phyloP scores from a whole-genome alignment of 2,797 vertebrate species.

The Lepidocolaptes lacrymiger region DNA sequence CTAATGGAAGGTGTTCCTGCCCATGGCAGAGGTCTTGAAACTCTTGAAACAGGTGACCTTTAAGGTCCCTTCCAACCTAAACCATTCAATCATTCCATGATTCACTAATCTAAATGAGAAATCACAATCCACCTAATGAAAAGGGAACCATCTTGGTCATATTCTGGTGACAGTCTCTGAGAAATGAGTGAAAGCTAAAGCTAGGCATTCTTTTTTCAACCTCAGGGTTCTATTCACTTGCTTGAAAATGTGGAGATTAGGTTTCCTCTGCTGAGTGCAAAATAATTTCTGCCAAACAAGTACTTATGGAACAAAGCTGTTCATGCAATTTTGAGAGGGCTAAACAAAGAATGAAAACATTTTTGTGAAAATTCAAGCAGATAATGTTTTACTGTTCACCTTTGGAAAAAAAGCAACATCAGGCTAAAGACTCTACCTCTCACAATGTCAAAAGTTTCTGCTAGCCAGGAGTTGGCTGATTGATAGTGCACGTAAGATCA shows the following conservation, averaged over 20 bases:
- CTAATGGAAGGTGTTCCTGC: background rate
- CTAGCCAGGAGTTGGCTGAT: background rate
- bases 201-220: background rate
- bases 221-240: background rate
- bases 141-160: background rate
- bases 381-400: background rate
- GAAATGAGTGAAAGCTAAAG: background rate
- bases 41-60: background rate
- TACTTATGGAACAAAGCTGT: background rate
- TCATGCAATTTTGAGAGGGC: background rate
- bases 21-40: background rate
- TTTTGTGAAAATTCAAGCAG: background rate
- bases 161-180: background rate
- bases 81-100: background rate
- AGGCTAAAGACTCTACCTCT: background rate
- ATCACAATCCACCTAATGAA: accelerated
- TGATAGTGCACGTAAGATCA: background rate
- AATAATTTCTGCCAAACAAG: background rate
- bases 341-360: background rate
- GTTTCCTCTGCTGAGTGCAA: background rate
- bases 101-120: background rate
- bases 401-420: background rate
- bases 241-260: background rate
- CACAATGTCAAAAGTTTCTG: background rate
- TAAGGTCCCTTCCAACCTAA: background rate